phyloP scores from a whole-genome alignment of 2,797 vertebrate species.

The Ambastaia sidthimunki region DNA sequence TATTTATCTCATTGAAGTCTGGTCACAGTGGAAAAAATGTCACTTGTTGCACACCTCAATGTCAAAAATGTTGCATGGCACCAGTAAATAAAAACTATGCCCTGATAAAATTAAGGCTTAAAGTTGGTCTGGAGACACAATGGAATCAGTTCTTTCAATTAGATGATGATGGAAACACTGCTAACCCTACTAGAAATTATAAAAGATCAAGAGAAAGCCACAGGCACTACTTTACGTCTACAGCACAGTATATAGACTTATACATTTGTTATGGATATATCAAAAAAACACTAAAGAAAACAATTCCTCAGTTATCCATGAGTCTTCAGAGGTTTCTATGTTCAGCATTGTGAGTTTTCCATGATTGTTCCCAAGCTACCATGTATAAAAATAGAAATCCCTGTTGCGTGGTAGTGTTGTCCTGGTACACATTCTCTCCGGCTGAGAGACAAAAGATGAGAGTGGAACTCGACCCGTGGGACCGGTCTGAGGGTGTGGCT shows the following conservation, averaged over 20 bases:
- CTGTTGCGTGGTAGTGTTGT: conserved; percentile 42
- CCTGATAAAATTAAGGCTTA: conserved; percentile 42
- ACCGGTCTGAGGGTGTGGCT: conserved; percentile 60
- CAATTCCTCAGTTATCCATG: conserved; percentile 1
- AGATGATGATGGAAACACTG: no score
- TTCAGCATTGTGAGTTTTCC: conserved; percentile 34
- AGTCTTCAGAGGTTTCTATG: conserved; percentile 10
- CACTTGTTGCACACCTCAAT: conserved; percentile 37
- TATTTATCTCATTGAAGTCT: conserved; percentile 26
- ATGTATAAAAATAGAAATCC: conserved; percentile 29
- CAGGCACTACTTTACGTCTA: conserved; percentile 7
- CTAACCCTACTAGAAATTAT: conserved; percentile 20
- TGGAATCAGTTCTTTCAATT: conserved; percentile 1
- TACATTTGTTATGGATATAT: conserved; percentile 1
- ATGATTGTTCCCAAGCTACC: conserved; percentile 22
- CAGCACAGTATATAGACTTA: conserved; percentile 15
- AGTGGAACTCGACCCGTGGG: conserved; percentile 52
- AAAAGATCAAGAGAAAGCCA: not conserved
- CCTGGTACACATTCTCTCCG: conserved; percentile 39
- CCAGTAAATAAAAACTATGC: conserved; percentile 16
- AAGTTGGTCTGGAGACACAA: conserved; percentile 32
- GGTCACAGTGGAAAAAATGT: conserved; percentile 34
- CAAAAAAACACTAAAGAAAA: conserved; percentile 28
- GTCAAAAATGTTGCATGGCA: conserved; percentile 34
- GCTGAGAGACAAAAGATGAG: conserved; percentile 44